Evolutionary conservation across 2,113 vertebrate genomes (phyloP).

Genomic region (Nematolebias whitei): DNA sequence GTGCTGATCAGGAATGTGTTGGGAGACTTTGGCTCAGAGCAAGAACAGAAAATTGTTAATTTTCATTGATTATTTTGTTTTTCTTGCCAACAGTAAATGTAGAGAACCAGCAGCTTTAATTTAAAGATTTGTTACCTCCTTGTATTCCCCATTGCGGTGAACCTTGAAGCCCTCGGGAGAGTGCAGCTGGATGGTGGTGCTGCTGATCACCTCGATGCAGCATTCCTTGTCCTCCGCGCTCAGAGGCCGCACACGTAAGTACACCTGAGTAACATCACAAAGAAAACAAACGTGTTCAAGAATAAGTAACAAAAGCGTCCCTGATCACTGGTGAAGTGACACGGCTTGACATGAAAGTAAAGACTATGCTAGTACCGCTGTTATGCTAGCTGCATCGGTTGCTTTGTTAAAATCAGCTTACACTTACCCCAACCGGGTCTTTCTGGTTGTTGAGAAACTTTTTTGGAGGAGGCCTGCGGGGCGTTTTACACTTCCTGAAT

Average conservation of each 20-base stretch:
- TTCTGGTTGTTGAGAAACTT: conserved; percentile 78
- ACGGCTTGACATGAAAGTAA: not conserved
- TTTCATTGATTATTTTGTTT: too few species aligned
- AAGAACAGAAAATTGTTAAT: too few species aligned
- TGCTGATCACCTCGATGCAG: conserved; percentile 92
- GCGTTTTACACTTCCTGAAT: conserved; percentile 76
- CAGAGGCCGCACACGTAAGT: conserved; percentile 90
- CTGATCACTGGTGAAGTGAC: not conserved
- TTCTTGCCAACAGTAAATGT: too few species aligned
- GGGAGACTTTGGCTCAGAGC: too few species aligned
- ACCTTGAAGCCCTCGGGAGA: conserved; percentile 87
- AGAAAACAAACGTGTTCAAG: not conserved
- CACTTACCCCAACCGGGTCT: conserved; percentile 86
- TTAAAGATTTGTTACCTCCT: conserved; percentile 81
- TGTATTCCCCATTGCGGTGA: conserved; percentile 90
- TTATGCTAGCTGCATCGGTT: too few species aligned
- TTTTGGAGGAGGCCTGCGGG: conserved; percentile 74
- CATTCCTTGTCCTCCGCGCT: conserved; percentile 81
- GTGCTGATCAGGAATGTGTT: too few species aligned
- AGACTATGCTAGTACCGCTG: too few species aligned
- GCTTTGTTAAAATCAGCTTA: not conserved
- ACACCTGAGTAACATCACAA: conserved; percentile 79
- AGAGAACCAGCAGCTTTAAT: too few species aligned
- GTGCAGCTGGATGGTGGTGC: conserved; percentile 89
- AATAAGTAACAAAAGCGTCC: too few species aligned